These are phyloP conservation scores for Nephrocerus scutellatus DNA, from an alignment of 2,888 invertebrate genomes.

Conservation along the genomic window DNA sequence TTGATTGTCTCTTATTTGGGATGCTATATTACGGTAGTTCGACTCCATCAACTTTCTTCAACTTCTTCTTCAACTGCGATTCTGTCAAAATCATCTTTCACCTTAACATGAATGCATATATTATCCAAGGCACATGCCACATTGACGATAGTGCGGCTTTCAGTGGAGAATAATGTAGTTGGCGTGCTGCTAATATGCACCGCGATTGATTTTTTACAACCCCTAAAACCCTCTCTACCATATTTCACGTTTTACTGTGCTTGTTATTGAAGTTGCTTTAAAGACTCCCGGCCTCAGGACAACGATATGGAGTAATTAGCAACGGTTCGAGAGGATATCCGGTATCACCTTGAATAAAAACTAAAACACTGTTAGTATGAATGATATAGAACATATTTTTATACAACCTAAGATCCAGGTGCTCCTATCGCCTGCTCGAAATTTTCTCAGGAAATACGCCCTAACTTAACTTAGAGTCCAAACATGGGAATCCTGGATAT, in stretches of 20 bases:
- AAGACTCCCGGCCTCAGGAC: no score
- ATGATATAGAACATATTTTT: neutral
- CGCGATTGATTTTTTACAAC: constrained; percentile 11
- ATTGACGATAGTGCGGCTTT: constrained; percentile 8
- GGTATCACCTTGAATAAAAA: constrained; percentile 2
- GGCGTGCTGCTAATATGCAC: constrained; percentile 9
- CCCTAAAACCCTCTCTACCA: constrained; percentile 10
- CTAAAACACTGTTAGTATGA: neutral
- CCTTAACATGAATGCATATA: constrained; percentile 12
- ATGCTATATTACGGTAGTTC: no score
- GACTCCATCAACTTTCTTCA: no score
- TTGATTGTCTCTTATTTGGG: no score
- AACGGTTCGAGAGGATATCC: no score
- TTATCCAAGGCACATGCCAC: constrained; percentile 9
- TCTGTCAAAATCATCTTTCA: no score
- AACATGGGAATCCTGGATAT: constrained; percentile 4
- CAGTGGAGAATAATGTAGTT: constrained; percentile 8
- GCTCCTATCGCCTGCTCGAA: constrained; percentile 6
- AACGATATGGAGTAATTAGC: no score
- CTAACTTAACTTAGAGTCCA: constrained; percentile 3
- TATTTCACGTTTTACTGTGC: constrained; percentile 6
- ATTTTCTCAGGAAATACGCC: no score
- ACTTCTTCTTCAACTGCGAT: no score
- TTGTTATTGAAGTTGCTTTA: neutral
- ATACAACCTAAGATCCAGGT: constrained; percentile 7